A percentile compares a stretch with the other conserved stretches of the same genome.
Conservation (phyloP, 2,113 vertebrate species). For the Synodontis membranacea region DNA sequence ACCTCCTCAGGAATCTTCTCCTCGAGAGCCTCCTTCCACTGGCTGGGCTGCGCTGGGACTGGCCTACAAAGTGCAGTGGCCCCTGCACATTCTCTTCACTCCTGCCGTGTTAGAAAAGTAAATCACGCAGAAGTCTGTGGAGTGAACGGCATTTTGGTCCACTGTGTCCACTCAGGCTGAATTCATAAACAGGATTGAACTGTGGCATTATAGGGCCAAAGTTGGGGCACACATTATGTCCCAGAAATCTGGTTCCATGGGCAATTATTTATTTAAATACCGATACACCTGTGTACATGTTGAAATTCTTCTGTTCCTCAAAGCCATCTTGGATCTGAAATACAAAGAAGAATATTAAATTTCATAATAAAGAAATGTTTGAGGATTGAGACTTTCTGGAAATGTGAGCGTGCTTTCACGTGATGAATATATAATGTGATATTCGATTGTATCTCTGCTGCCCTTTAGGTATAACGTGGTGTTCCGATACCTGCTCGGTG, state of each 20-base stretch:
- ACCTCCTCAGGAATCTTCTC: slow-evolving; percentile 87
- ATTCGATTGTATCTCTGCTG: neutral
- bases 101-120: slow-evolving; percentile 95
- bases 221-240: no score
- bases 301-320: no score
- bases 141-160: neutral
- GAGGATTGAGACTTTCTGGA: no score
- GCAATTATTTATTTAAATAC: no score
- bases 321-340: no score
- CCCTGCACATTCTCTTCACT: slow-evolving; percentile 96
- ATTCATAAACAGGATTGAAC: neutral
- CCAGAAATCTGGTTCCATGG: no score
- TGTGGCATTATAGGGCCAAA: neutral
- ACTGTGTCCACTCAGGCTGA: neutral
- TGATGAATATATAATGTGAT: no score
- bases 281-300: no score
- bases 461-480: slow-evolving; percentile 89
- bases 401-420: no score
- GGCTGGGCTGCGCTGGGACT: slow-evolving; percentile 96
- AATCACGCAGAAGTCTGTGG: slow-evolving; percentile 53
- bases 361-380: no score
- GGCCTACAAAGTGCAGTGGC: slow-evolving; percentile 97
- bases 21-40: slow-evolving; percentile 86
- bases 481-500: slow-evolving; percentile 93
- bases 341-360: no score